A percentile compares a stretch with the other conserved stretches of the same genome.
phyloP scores from a whole-genome alignment of 2,888 invertebrate species.

The Caenorhabditis wallacei region DNA sequence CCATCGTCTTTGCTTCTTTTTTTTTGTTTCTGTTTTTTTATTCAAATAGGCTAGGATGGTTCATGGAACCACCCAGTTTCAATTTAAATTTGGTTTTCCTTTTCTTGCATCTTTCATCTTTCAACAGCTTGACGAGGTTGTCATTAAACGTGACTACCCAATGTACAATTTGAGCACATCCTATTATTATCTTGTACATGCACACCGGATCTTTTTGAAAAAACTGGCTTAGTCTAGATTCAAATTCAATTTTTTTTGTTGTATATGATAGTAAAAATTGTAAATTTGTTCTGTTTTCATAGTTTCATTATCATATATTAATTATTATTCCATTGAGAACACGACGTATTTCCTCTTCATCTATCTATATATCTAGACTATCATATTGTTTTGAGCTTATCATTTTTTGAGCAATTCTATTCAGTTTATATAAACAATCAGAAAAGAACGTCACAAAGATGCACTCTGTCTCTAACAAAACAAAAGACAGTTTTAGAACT shows the following conservation, averaged over 20 bases:
- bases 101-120: not conserved
- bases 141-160: slow-evolving; percentile 1
- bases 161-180: not conserved
- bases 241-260: not conserved
- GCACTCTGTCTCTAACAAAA: no score
- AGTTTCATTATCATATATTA: no score
- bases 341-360: no score
- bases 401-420: no score
- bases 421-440: no score
- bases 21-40: not conserved
- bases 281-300: not conserved
- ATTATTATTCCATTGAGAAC: no score
- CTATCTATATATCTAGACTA: no score
- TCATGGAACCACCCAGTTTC: slow-evolving; percentile 1
- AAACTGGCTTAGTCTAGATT: not conserved
- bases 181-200: not conserved
- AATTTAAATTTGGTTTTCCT: not conserved
- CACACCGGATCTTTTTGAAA: slow-evolving; percentile 1
- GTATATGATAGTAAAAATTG: not conserved
- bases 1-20: not conserved
- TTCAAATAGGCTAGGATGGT: not conserved
- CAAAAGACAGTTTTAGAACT: no score
- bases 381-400: no score
- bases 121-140: not conserved
- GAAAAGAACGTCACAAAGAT: no score